Conservation (phyloP, 2,888 invertebrate species). For the Dorcus hopei region DNA sequence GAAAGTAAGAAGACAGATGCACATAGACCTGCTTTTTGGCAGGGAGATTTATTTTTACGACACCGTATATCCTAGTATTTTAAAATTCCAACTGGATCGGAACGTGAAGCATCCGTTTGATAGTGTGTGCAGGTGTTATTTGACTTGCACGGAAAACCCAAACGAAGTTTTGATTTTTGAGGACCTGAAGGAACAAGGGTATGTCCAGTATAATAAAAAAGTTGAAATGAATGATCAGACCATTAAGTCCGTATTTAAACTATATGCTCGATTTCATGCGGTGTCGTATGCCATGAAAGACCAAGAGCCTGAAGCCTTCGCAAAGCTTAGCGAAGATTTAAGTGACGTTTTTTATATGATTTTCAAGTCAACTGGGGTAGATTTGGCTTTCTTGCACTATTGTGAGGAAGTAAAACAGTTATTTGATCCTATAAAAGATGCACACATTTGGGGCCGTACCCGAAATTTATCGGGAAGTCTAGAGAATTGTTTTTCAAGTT, state of each 20-base stretch:
- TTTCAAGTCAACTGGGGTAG: neutral
- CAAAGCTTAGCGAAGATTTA: neutral
- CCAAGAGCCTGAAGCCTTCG: constrained; percentile 25
- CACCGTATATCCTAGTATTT: neutral
- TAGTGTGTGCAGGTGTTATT: neutral
- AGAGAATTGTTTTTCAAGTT: no score
- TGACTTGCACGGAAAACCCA: no score
- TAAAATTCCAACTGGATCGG: neutral
- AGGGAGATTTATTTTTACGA: no score
- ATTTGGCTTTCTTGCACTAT: no score
- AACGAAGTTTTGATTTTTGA: constrained; percentile 12
- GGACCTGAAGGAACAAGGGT: constrained; percentile 31
- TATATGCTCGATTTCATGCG: constrained; percentile 38
- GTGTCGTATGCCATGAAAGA: constrained; percentile 34
- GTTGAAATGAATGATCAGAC: constrained; percentile 33
- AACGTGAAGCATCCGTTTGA: neutral
- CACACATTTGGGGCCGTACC: neutral
- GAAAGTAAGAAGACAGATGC: neutral
- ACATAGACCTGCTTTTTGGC: no score
- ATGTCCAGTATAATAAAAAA: constrained; percentile 30
- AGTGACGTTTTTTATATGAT: neutral
- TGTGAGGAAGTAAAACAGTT: neutral
- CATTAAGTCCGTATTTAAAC: constrained; percentile 29
- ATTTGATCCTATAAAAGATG: neutral
- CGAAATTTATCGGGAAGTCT: no score